These are phyloP conservation scores for Phymatocera aterrima DNA, from an alignment of 2,888 invertebrate species.

Conservation along the genomic window DNA sequence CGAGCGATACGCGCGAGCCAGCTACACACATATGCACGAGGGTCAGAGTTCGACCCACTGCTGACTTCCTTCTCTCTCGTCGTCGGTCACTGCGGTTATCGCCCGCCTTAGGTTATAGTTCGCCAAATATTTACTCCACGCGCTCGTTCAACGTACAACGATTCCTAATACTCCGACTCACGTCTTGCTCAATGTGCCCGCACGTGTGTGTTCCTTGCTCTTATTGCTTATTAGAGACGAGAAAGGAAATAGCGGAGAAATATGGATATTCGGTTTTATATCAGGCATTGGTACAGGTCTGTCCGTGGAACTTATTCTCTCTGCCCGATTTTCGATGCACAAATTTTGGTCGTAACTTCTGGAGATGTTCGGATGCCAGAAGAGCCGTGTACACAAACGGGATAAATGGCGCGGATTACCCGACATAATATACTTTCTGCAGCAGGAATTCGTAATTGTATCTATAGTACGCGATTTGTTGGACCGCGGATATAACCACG, in stretches of 20 bases:
- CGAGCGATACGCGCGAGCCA: neutral
- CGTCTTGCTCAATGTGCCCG: neutral
- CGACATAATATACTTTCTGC: neutral
- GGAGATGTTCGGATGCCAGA: too few species aligned
- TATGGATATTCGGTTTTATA: too few species aligned
- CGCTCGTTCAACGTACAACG: neutral
- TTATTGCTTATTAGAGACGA: neutral
- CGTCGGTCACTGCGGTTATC: conserved; percentile 28
- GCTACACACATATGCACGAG: conserved; percentile 12
- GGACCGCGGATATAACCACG: neutral
- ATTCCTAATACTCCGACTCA: conserved; percentile 28
- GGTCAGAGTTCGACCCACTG: conserved; percentile 27
- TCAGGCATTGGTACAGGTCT: too few species aligned
- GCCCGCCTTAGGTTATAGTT: conserved; percentile 40
- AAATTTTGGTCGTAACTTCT: too few species aligned
- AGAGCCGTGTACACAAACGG: too few species aligned
- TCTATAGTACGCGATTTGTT: neutral
- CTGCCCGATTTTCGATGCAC: too few species aligned
- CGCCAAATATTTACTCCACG: conserved; percentile 42
- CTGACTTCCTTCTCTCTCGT: conserved; percentile 29
- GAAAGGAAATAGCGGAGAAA: too few species aligned
- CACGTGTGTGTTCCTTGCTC: too few species aligned
- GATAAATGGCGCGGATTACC: too few species aligned
- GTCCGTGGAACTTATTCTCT: too few species aligned
- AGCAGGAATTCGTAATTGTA: neutral